These are phyloP conservation scores for Homarus gammarus DNA, from an alignment of 2,888 invertebrate species.

Conservation along the genomic window DNA sequence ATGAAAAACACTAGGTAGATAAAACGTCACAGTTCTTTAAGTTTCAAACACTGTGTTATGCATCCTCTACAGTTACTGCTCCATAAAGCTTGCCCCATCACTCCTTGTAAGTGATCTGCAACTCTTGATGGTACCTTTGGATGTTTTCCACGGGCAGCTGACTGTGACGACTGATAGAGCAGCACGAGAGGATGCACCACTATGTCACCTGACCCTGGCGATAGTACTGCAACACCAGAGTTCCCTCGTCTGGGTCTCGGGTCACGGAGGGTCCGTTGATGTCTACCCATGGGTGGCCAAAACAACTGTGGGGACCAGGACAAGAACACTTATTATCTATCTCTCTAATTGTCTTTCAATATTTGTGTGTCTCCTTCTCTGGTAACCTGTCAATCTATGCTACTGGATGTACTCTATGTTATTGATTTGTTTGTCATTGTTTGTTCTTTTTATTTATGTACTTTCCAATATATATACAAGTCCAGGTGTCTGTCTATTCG, in stretches of 20 bases:
- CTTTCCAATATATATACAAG: too few species aligned
- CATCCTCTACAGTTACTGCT: too few species aligned
- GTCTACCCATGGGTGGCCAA: constrained; percentile 75
- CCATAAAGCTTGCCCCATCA: constrained; percentile 61
- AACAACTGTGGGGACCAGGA: constrained; percentile 48
- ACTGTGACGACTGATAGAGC: constrained; percentile 55
- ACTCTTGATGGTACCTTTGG: constrained; percentile 59
- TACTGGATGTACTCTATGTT: too few species aligned
- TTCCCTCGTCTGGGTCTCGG: constrained; percentile 69
- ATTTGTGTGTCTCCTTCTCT: neutral
- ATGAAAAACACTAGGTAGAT: too few species aligned
- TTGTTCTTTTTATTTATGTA: too few species aligned
- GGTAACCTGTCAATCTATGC: too few species aligned
- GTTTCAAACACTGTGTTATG: too few species aligned
- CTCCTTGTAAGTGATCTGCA: constrained; percentile 56
- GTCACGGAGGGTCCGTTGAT: constrained; percentile 74
- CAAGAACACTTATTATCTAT: neutral
- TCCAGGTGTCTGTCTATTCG: too few species aligned
- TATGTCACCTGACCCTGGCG: constrained; percentile 67
- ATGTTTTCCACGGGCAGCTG: constrained; percentile 71
- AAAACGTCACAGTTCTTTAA: too few species aligned
- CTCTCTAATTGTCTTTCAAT: neutral
- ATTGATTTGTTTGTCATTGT: too few species aligned
- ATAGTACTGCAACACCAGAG: constrained; percentile 70
- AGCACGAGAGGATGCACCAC: constrained; percentile 68